Conservation (phyloP, 2,888 invertebrate genomes). For the Acrocyrtus sp. region DNA sequence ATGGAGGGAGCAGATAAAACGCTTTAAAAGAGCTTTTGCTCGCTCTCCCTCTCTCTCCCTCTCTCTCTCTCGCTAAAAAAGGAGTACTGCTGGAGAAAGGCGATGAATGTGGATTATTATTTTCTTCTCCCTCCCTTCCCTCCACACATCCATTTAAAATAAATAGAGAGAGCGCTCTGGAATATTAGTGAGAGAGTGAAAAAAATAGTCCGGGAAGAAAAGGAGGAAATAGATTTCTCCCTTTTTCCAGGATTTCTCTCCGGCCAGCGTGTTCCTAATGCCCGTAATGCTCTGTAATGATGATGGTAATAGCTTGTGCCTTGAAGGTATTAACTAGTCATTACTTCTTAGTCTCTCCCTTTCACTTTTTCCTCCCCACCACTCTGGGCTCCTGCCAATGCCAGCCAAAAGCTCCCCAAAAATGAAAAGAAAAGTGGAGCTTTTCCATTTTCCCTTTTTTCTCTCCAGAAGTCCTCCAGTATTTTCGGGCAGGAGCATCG, state of each 20-base stretch:
- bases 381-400: not conserved
- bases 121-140: not conserved
- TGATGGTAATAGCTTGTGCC: constrained; percentile 48
- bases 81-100: no score
- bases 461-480: no score
- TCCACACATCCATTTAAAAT: not conserved
- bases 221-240: constrained; percentile 32
- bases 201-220: constrained; percentile 4
- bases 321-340: constrained; percentile 50
- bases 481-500: no score
- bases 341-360: constrained; percentile 26
- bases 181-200: not conserved
- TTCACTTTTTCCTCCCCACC: not conserved
- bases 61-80: no score
- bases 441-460: no score
- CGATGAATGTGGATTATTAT: constrained; percentile 39
- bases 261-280: constrained; percentile 31
- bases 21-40: constrained; percentile 26
- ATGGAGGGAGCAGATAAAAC: constrained; percentile 33
- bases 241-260: constrained; percentile 20
- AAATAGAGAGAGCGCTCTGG: not conserved
- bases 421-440: not conserved
- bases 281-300: constrained; percentile 43
- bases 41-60: constrained; percentile 13
- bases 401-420: not conserved